Percentiles rank a stretch among this genome's conserved stretches.
Evolutionary conservation across 2,797 vertebrate genomes (phyloP).

Genomic region (Lophius americanus): DNA sequence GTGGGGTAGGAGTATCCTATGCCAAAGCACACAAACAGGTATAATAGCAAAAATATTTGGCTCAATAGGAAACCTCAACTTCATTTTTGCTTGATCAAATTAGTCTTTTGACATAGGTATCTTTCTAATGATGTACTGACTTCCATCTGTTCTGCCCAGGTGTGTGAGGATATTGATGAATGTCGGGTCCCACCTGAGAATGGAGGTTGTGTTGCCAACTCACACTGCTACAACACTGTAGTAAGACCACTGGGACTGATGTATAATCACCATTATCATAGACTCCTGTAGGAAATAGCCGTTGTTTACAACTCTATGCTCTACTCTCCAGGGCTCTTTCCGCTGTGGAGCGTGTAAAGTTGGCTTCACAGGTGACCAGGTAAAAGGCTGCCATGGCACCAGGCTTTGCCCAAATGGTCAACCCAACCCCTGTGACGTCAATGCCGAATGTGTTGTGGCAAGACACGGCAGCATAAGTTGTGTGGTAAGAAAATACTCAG

Average conservation of each 20-base stretch:
- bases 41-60: not conserved
- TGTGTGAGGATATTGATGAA: conserved; percentile 90
- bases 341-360: conserved; percentile 89
- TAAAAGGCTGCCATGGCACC: conserved; percentile 84
- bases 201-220: conserved; percentile 90
- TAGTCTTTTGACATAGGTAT: not conserved
- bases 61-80: not conserved
- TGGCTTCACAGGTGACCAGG: conserved; percentile 91
- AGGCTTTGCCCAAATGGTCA: conserved; percentile 86
- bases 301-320: conserved; percentile 20
- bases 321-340: conserved; percentile 88
- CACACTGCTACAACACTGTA: conserved; percentile 90
- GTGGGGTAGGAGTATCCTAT: conserved; percentile 86
- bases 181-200: conserved; percentile 84
- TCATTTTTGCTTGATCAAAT: not conserved
- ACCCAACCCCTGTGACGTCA: conserved; percentile 88
- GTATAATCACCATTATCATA: not conserved
- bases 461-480: conserved; percentile 89
- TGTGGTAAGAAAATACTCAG: conserved; percentile 77
- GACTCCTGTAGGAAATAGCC: not conserved
- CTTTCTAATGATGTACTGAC: not conserved
- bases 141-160: conserved; percentile 38
- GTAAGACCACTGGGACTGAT: conserved; percentile 76
- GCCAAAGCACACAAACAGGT: conserved; percentile 93
- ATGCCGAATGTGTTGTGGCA: conserved; percentile 88